Evolutionary conservation across 2,113 vertebrate species (phyloP), one percentile per base, ranked within the genome.

Genomic region (Rhizomys pruinosus): DNA sequence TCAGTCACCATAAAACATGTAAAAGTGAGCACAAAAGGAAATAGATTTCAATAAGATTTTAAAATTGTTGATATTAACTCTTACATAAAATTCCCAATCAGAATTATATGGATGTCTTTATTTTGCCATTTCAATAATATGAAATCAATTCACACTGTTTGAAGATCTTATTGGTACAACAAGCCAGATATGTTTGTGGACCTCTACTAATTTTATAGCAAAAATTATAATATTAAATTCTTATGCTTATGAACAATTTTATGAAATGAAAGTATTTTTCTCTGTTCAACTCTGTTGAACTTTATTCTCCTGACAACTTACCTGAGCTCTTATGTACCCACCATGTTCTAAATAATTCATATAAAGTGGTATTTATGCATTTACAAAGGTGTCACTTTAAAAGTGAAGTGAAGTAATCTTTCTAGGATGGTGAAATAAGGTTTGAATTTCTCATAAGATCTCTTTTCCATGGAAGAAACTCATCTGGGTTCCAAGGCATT

Each of bases 21-120:
- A 66, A 85, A 81, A 88, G n/a, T 84, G 37, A 88, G 79, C 87
- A 81, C 37, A 57, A 82, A 94, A 87, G 22, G 32, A 71, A 79
- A 88, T 19, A 85, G 25, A 1, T 72, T 1, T 52, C 42, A 66
- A 82, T 3, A 92, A 79, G 29, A 17, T 94, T 86, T 90, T 11
- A 74, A 66, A 79, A 71, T 55, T 74, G 92, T 68, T n/a, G 57
- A 9, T 57, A 93, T n/a, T 77, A 57, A 81, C 78, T 74, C 20
- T 92, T 84, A 79, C 71, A 52, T 52, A 52, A 96, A 81, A 29
- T 47, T 66, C 17, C 5, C 71, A 79, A 89, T 78, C n/a, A 86
- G 92, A 86, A 82, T 90, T 72, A 88, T 16, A 66, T 63, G 32
- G 13, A 88, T 27, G 16, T 19, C 66, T 88, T 90, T 92, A 93